A percentile compares a stretch with the other conserved stretches of the same genome.
Conservation (phyloP, 2,888 invertebrate species). For the Eremobia ochroleuca region DNA sequence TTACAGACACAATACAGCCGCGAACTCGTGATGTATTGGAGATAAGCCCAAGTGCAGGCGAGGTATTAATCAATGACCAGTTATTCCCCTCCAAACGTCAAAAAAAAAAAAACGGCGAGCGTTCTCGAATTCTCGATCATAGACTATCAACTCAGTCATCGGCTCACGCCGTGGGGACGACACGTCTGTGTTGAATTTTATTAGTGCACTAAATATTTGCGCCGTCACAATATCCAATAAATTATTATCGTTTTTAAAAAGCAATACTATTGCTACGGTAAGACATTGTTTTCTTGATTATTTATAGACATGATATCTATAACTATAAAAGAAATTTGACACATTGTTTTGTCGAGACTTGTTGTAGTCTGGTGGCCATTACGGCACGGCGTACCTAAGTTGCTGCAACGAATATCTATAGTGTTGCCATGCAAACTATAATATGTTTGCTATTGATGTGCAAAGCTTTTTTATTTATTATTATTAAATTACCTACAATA, state of each 20-base stretch:
- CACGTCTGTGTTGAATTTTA: slow-evolving; percentile 12
- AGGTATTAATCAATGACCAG: not conserved
- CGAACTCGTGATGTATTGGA: not conserved
- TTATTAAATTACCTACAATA: not conserved
- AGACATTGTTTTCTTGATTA: slow-evolving; percentile 12
- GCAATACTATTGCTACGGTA: not conserved
- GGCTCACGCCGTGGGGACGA: slow-evolving; percentile 9
- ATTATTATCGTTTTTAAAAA: not conserved
- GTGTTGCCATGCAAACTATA: not conserved
- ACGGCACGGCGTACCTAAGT: not conserved
- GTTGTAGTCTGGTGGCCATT: not conserved
- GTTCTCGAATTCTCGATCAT: no score
- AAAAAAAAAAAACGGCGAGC: not conserved
- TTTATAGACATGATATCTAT: not conserved
- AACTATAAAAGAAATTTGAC: not conserved
- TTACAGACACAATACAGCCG: not conserved
- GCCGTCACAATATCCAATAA: not conserved
- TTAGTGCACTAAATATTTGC: slow-evolving; percentile 13
- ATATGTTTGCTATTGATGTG: not conserved
- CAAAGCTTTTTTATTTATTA: not conserved
- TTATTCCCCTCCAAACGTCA: not conserved
- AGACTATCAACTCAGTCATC: slow-evolving; percentile 10
- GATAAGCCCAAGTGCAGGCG: not conserved
- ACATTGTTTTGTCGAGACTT: not conserved
- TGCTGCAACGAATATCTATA: not conserved